Conservation (phyloP, 2,797 vertebrate species). For the Liparis tanakae region DNA sequence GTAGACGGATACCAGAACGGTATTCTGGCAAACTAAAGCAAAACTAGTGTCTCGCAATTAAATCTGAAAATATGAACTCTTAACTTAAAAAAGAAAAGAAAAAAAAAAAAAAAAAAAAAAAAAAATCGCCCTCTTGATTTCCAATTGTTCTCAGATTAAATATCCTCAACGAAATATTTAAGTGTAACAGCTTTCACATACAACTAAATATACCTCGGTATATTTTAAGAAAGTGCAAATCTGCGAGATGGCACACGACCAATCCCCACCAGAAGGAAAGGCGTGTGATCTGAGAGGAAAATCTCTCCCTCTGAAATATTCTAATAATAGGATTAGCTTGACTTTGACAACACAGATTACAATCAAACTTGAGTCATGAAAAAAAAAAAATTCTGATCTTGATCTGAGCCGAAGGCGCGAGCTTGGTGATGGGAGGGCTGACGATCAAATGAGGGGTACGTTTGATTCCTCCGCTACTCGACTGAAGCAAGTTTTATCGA, state of each 20-base stretch:
- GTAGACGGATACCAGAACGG: neutral
- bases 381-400: conserved; percentile 57
- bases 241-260: conserved; percentile 50
- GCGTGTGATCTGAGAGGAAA: conserved; percentile 56
- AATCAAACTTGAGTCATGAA: conserved; percentile 65
- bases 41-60: neutral
- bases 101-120: no score
- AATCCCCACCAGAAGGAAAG: conserved; percentile 49
- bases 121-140: neutral
- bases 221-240: conserved; percentile 40
- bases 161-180: conserved; percentile 8
- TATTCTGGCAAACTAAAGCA: neutral
- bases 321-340: conserved; percentile 74
- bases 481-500: conserved; percentile 49
- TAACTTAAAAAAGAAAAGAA: no score
- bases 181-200: conserved; percentile 20
- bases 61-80: neutral
- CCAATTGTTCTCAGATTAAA: neutral
- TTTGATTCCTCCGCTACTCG: conserved; percentile 48
- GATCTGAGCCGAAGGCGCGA: conserved; percentile 46
- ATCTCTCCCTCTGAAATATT: conserved; percentile 70
- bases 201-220: conserved; percentile 24
- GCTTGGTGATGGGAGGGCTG: conserved; percentile 1
- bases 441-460: conserved; percentile 38
- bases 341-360: conserved; percentile 66